Percentiles rank a stretch among this genome's conserved stretches.
These are phyloP conservation scores for Phrynocephalus forsythii DNA, from an alignment of 2,797 vertebrate species.

Conservation along the genomic window DNA sequence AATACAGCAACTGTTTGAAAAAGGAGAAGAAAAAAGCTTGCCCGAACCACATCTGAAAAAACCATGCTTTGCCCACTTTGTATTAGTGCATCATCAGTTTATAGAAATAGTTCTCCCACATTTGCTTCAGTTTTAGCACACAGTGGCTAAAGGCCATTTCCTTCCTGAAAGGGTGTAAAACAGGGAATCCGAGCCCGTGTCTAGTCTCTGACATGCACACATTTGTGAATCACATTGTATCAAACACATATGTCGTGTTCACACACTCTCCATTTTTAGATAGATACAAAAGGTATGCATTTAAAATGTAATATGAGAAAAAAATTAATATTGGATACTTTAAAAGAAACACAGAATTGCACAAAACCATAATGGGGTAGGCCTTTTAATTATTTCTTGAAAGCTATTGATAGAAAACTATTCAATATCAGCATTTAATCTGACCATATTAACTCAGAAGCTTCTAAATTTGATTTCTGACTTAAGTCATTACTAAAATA, in stretches of 20 bases:
- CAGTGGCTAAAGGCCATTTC: background rate
- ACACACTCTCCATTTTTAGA: background rate
- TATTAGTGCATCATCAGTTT: background rate
- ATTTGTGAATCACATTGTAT: background rate
- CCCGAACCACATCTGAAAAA: background rate
- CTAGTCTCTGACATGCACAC: background rate
- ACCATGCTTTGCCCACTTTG: background rate
- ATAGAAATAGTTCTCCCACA: background rate
- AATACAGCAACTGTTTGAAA: background rate
- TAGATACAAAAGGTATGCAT: background rate
- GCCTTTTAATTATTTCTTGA: background rate
- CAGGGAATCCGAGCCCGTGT: background rate
- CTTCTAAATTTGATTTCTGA: conserved; percentile 21
- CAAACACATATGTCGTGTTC: background rate
- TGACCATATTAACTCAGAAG: background rate
- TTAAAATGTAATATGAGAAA: background rate
- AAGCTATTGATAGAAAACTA: background rate
- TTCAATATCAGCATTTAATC: background rate
- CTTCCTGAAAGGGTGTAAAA: background rate
- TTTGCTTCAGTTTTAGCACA: background rate
- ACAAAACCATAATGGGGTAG: background rate
- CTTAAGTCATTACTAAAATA: background rate
- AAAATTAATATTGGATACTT: background rate
- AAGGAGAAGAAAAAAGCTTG: background rate
- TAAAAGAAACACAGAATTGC: background rate